Conservation (phyloP, 2,888 invertebrate species). For the Noctua janthe region DNA sequence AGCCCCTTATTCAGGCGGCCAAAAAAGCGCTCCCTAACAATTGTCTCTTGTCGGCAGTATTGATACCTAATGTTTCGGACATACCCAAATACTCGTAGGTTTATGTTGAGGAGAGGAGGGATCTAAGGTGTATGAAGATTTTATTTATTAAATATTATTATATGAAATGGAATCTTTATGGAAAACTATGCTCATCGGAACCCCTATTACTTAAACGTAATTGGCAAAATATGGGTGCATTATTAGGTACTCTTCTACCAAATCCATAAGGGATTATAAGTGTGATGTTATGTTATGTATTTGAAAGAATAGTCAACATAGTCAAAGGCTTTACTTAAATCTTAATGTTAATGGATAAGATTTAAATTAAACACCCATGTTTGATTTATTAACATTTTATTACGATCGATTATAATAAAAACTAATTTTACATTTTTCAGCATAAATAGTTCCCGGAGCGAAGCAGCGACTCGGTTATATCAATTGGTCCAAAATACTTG, state of each 20-base stretch:
- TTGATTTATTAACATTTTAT: constrained; percentile 79
- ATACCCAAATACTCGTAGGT: too few relatives aligned
- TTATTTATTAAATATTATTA: too few relatives aligned
- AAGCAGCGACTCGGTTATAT: constrained; percentile 72
- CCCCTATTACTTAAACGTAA: not conserved
- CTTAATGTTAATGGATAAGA: not conserved
- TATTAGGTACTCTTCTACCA: not conserved
- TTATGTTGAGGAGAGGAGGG: too few relatives aligned
- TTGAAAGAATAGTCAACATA: not conserved
- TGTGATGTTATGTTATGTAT: not conserved
- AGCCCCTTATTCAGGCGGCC: too few relatives aligned
- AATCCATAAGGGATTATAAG: not conserved
- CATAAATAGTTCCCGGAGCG: constrained; percentile 79
- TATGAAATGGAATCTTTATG: too few relatives aligned
- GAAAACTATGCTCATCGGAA: too few relatives aligned
- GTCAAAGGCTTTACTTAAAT: not conserved
- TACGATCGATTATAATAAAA: constrained; percentile 77
- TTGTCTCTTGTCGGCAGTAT: too few relatives aligned
- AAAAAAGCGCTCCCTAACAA: too few relatives aligned
- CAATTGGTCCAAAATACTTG: constrained; percentile 72
- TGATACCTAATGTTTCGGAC: too few relatives aligned
- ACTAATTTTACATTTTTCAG: constrained; percentile 80
- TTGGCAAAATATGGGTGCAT: not conserved
- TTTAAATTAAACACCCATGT: constrained; percentile 45
- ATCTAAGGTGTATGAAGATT: too few relatives aligned